These are phyloP conservation scores for Mercenaria mercenaria DNA, from an alignment of 1,140 invertebrate species.

Conservation along the genomic window DNA sequence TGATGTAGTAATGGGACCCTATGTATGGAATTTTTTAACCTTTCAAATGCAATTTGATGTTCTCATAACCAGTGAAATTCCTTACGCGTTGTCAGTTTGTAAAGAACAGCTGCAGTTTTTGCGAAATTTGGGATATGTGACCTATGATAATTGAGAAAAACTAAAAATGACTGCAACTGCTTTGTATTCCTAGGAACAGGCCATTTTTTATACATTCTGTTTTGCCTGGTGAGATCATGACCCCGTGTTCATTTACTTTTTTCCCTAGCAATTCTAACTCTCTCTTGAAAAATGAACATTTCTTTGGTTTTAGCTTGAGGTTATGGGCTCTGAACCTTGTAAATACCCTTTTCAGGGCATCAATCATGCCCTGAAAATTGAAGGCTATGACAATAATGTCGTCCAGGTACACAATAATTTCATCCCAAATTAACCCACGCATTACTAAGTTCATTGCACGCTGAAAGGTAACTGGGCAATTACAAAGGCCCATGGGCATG, in stretches of 20 bases:
- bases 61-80: not conserved
- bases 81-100: no score
- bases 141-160: no score
- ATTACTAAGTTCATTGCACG: constrained; percentile 55
- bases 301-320: constrained; percentile 68
- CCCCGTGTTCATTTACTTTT: constrained; percentile 15
- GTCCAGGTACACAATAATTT: constrained; percentile 60
- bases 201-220: no score
- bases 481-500: constrained; percentile 50
- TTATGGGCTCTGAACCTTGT: constrained; percentile 15
- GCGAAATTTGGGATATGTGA: no score
- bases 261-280: constrained; percentile 66
- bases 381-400: constrained; percentile 62
- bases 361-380: constrained; percentile 8
- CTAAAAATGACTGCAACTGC: no score
- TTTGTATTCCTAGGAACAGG: no score
- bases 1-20: not conserved
- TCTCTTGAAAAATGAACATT: constrained; percentile 66
- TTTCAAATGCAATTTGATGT: not conserved
- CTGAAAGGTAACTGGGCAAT: constrained; percentile 41
- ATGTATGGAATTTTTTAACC: not conserved
- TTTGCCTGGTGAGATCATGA: not conserved
- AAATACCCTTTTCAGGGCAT: constrained; percentile 34
- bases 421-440: constrained; percentile 46
- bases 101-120: no score